These are phyloP conservation scores for Penaeus chinensis DNA, from an alignment of 1,140 invertebrate genomes.

Conservation along the genomic window DNA sequence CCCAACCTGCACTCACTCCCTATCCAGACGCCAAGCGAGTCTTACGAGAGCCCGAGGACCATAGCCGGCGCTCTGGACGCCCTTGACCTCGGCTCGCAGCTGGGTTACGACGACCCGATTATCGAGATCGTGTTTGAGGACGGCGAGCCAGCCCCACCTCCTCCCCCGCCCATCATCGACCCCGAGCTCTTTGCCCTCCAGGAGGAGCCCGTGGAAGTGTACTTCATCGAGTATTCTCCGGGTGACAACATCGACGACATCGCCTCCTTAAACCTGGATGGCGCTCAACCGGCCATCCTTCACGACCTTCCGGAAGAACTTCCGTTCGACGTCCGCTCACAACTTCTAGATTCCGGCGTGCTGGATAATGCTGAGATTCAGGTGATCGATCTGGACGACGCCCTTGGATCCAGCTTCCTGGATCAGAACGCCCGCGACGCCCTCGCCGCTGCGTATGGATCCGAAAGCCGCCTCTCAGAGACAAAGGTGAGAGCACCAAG, in stretches of 20 bases:
- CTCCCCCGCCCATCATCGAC: conserved; percentile 55
- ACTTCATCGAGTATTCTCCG: conserved; percentile 61
- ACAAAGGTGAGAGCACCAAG: conserved; percentile 39
- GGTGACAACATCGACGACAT: conserved; percentile 59
- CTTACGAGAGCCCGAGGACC: conserved; percentile 1
- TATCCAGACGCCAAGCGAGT: not conserved
- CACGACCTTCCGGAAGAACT: conserved; percentile 58
- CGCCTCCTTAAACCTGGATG: conserved; percentile 33
- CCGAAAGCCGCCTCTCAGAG: conserved; percentile 43
- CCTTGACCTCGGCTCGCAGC: conserved; percentile 31
- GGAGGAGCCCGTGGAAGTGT: conserved; percentile 60
- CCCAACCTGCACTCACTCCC: not conserved
- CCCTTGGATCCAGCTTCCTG: conserved; percentile 40
- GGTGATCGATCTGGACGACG: conserved; percentile 58
- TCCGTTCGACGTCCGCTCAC: conserved; percentile 48
- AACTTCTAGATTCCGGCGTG: conserved; percentile 52
- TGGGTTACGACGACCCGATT: conserved; percentile 60
- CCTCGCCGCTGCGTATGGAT: conserved; percentile 48
- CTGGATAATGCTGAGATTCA: conserved; percentile 60
- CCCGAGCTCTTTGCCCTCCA: conserved; percentile 49
- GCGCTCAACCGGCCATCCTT: conserved; percentile 53
- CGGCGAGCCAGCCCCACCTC: conserved; percentile 54
- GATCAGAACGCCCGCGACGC: conserved; percentile 44
- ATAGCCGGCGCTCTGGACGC: conserved; percentile 1
- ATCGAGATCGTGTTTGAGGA: conserved; percentile 63